phyloP scores from a whole-genome alignment of 1,140 invertebrate genomes.

The Ectropis grisescens region DNA sequence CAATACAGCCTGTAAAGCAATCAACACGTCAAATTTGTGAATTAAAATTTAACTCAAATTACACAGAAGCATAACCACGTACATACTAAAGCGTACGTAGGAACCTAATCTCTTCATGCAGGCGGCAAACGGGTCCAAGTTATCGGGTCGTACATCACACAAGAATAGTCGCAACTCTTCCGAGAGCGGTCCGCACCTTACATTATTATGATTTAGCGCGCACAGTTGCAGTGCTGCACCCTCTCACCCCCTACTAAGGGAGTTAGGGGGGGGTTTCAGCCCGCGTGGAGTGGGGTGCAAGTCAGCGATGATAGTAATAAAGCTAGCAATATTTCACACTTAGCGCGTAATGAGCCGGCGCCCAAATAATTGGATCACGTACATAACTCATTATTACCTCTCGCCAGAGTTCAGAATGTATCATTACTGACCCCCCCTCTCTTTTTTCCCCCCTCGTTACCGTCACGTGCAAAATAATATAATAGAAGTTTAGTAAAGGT shows the following conservation, averaged over 20 bases:
- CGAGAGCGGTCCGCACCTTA: slow-evolving; percentile 37
- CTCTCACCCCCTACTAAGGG: slow-evolving; percentile 3
- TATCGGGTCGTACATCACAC: slow-evolving; percentile 7
- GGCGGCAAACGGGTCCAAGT: no score
- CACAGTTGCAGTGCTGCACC: slow-evolving; percentile 49
- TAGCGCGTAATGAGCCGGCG: slow-evolving; percentile 69
- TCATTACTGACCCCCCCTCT: slow-evolving; percentile 46
- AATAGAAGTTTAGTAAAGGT: no score
- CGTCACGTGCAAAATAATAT: slow-evolving; percentile 4
- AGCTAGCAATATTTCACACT: slow-evolving; percentile 69
- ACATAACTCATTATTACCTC: slow-evolving; percentile 72
- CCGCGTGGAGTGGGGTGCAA: slow-evolving; percentile 14
- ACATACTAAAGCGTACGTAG: no score
- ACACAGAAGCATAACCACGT: no score
- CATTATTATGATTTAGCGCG: slow-evolving; percentile 61
- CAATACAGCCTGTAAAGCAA: no score
- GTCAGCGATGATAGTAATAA: slow-evolving; percentile 55
- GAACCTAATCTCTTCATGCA: no score
- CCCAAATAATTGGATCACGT: slow-evolving; percentile 72
- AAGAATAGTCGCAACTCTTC: slow-evolving; percentile 12
- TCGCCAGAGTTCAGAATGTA: slow-evolving; percentile 59
- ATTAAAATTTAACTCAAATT: no score
- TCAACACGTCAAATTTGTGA: no score
- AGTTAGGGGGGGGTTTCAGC: slow-evolving; percentile 1
- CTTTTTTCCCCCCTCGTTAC: slow-evolving; percentile 8